Conservation (phyloP, 2,888 invertebrate genomes). For the Latrodectus elegans region DNA sequence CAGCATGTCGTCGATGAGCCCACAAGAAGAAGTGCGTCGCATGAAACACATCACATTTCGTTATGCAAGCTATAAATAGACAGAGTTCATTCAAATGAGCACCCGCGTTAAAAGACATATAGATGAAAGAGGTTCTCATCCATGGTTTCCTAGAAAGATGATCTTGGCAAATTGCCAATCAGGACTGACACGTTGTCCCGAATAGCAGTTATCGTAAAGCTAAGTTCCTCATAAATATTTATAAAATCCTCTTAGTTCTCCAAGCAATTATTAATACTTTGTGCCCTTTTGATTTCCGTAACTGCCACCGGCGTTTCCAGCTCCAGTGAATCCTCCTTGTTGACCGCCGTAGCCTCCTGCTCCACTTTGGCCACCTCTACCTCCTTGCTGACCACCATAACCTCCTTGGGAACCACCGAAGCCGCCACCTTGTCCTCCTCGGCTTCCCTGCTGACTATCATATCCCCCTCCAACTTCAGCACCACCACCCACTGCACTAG, state of each 20-base stretch:
- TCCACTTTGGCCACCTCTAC: background rate
- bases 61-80: slow-evolving; percentile 47
- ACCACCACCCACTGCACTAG: slow-evolving; percentile 72
- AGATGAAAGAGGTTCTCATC: slow-evolving; percentile 30
- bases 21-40: slow-evolving; percentile 8
- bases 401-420: slow-evolving; percentile 5
- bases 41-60: slow-evolving; percentile 19
- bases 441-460: slow-evolving; percentile 11
- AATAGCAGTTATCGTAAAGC: slow-evolving; percentile 53
- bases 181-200: slow-evolving; percentile 65
- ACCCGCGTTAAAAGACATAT: slow-evolving; percentile 37
- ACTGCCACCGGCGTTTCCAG: slow-evolving; percentile 17
- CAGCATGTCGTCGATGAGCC: slow-evolving; percentile 16
- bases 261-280: slow-evolving; percentile 34
- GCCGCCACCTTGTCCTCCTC: background rate
- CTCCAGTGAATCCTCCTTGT: slow-evolving; percentile 29
- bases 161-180: slow-evolving; percentile 49
- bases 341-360: slow-evolving; percentile 9
- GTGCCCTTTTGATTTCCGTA: slow-evolving; percentile 62
- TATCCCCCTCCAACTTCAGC: slow-evolving; percentile 4
- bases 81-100: slow-evolving; percentile 59
- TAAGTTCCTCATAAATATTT: slow-evolving; percentile 36
- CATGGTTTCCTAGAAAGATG: slow-evolving; percentile 31
- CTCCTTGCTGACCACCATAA: slow-evolving; percentile 20
- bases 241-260: slow-evolving; percentile 33